Evolutionary conservation across 2,888 invertebrate species (phyloP).

Genomic region (Melinaea marsaeus): DNA sequence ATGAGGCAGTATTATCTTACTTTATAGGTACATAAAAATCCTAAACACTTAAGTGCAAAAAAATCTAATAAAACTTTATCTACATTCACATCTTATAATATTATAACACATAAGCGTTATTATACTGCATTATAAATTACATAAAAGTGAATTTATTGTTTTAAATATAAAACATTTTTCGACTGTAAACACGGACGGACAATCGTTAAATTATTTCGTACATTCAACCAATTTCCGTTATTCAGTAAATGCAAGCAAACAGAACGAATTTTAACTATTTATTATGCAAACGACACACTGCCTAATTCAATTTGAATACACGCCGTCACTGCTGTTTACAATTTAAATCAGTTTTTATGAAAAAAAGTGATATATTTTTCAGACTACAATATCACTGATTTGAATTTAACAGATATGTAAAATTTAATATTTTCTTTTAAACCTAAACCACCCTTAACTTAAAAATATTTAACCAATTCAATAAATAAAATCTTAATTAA

Average conservation of each 20-base stretch:
- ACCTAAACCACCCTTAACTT: too few relatives aligned
- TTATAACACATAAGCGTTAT: not conserved
- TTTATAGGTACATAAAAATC: not conserved
- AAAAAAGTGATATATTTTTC: not conserved
- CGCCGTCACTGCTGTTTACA: slow-evolving; percentile 22
- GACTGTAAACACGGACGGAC: slow-evolving; percentile 9
- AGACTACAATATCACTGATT: too few relatives aligned
- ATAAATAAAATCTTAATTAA: slow-evolving; percentile 7
- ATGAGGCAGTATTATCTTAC: slow-evolving; percentile 1
- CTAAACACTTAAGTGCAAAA: slow-evolving; percentile 1
- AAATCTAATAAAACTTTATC: not conserved
- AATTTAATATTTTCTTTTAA: too few relatives aligned
- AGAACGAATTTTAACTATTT: slow-evolving; percentile 22
- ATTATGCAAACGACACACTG: slow-evolving; percentile 34
- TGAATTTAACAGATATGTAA: too few relatives aligned
- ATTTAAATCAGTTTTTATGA: slow-evolving; percentile 20
- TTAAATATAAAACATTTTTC: slow-evolving; percentile 18
- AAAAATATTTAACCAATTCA: not conserved
- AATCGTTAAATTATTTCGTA: slow-evolving; percentile 18
- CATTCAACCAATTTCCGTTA: slow-evolving; percentile 22
- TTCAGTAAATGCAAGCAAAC: slow-evolving; percentile 17
- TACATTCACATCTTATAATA: not conserved
- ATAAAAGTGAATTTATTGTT: slow-evolving; percentile 1
- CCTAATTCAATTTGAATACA: slow-evolving; percentile 39
- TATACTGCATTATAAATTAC: not conserved